These are phyloP conservation scores for Agelastica alni DNA, from an alignment of 2,888 invertebrate genomes.

Conservation along the genomic window DNA sequence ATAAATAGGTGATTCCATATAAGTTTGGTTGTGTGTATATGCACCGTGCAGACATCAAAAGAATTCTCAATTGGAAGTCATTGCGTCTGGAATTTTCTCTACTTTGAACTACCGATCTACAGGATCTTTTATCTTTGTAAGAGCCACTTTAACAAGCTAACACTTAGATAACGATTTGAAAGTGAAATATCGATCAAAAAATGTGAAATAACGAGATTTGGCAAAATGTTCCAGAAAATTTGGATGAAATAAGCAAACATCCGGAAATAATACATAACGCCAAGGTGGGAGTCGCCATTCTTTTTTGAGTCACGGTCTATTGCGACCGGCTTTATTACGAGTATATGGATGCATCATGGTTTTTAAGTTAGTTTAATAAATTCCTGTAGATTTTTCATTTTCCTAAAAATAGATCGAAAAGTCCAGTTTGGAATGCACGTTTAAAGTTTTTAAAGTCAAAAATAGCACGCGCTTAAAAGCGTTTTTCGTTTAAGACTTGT, in stretches of 20 bases:
- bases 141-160: no score
- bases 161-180: no score
- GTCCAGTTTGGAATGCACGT: conserved; percentile 24
- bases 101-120: no score
- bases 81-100: no score
- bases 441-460: conserved; percentile 26
- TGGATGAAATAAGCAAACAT: conserved; percentile 18
- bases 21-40: no score
- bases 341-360: background rate
- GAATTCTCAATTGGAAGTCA: no score
- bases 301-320: conserved; percentile 6
- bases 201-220: no score
- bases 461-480: conserved; percentile 12
- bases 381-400: conserved; percentile 24
- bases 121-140: no score
- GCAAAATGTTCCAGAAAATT: conserved; percentile 8
- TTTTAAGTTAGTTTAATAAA: conserved; percentile 18
- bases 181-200: no score
- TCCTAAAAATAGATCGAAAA: conserved; percentile 23
- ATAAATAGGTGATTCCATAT: no score
- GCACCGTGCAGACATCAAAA: no score
- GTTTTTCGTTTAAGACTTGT: conserved; percentile 8
- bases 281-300: conserved; percentile 8
- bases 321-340: background rate
- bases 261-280: conserved; percentile 7